These are phyloP conservation scores for Castor canadensis DNA, from an alignment of 2,113 vertebrate species.

Conservation along the genomic window DNA sequence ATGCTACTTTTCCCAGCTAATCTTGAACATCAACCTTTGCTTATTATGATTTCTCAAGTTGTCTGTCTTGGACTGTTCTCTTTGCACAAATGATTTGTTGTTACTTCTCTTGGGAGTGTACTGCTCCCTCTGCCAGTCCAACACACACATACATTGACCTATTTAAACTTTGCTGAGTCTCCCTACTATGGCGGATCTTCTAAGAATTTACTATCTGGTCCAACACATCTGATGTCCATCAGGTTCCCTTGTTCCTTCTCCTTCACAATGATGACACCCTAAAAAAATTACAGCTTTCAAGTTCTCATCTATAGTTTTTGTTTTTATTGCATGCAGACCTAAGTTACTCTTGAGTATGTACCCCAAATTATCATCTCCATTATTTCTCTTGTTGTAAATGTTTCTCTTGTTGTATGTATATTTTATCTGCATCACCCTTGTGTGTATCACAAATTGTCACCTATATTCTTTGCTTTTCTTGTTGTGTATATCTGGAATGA, in stretches of 20 bases:
- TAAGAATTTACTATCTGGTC: not conserved
- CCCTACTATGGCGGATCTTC: fast-evolving
- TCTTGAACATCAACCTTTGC: not conserved
- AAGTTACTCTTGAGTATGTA: not conserved
- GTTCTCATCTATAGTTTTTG: not conserved
- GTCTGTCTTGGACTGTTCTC: not conserved
- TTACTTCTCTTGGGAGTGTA: not conserved
- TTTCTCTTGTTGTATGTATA: not conserved
- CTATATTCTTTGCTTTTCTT: not conserved
- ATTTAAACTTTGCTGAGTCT: not conserved
- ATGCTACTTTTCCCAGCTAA: not conserved
- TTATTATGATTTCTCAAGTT: not conserved
- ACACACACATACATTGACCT: not conserved
- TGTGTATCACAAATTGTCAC: not conserved
- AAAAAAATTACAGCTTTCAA: not conserved
- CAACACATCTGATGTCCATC: fast-evolving
- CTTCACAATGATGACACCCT: not conserved
- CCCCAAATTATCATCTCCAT: not conserved
- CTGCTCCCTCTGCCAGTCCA: fast-evolving
- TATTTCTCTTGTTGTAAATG: not conserved
- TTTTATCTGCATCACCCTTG: not conserved
- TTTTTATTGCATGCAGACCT: not conserved
- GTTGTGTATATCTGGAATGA: not conserved
- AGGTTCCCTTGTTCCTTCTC: not conserved
- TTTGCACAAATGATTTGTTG: not conserved